Conservation (phyloP, 2,888 invertebrate genomes). For the Stenurella melanura region DNA sequence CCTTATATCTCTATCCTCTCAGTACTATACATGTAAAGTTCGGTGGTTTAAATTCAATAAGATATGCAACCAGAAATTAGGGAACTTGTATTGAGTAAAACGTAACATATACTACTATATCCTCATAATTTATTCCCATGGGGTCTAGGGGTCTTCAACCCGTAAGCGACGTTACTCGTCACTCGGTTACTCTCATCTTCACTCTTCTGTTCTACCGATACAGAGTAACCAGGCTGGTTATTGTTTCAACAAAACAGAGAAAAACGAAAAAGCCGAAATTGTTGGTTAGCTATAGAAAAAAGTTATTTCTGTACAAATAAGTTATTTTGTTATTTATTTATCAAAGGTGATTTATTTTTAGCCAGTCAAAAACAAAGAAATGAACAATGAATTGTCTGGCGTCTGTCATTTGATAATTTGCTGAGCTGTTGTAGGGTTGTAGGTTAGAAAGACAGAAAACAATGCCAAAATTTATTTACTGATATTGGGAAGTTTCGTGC, state of each 20-base stretch:
- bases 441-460: slow-evolving; percentile 43
- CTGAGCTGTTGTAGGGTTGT: slow-evolving; percentile 42
- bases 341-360: slow-evolving; percentile 37
- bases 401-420: slow-evolving; percentile 42
- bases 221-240: not conserved
- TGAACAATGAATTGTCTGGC: slow-evolving; percentile 30
- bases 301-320: slow-evolving; percentile 24
- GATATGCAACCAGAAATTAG: slow-evolving; percentile 29
- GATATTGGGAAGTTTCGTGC: slow-evolving; percentile 22
- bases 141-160: slow-evolving; percentile 34
- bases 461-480: slow-evolving; percentile 43
- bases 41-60: too few relatives aligned
- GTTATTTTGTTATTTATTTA: too few relatives aligned
- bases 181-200: too few relatives aligned
- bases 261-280: slow-evolving; percentile 5
- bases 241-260: slow-evolving; percentile 16
- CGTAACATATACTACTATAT: not conserved
- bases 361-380: slow-evolving; percentile 34
- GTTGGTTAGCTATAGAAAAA: slow-evolving; percentile 23
- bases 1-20: too few relatives aligned
- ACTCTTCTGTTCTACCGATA: not conserved
- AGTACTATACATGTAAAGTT: too few relatives aligned
- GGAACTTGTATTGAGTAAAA: not conserved
- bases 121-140: slow-evolving; percentile 7
- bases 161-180: too few relatives aligned